Base-by-base conservation (phyloP, 1,140 invertebrate species). In the Wiebesia pumilae region DNA sequence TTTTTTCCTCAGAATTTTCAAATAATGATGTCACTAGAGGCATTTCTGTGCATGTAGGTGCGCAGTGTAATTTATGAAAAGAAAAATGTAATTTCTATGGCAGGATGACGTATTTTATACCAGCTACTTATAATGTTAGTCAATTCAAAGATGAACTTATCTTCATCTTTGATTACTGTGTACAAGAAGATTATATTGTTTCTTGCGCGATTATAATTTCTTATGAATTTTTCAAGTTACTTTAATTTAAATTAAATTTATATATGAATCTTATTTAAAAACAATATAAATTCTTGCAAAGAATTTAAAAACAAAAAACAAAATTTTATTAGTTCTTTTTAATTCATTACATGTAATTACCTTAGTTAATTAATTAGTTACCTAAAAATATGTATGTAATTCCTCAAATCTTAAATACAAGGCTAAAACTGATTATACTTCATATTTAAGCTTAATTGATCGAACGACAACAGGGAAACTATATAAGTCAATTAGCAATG, bases 1-100 rank as follows among this genome's bases (percentile, higher is more conserved):
- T 77, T 80, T 85, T 85, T 69, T 30, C n/a, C n/a, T n/a, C 35
- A 27, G 19, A 54, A 69, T 79, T 85, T 69, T 38, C 16, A 78
- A 35, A 78, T 3, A 33, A 19, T 51, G 30, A 7, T 47, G 24
- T 3, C 30, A 3, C 51, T 12, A 54, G 19, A 2, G 19, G 58
- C 58, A 24, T 27, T 27, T 3, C 27, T 62, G 51, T 27, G 51
- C 51, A 2, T 14, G 21, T 4, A 4, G 27, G n/a, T 78, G 47
- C 47, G 47, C 30, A 35, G 40, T 54, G 30, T 54, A n/a, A n/a
- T 43, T n/a, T 43, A 14, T 14, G 30, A 33, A 16, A 0, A 40
- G 6, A 9, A 43, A 75, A 75, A 43, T 43, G 21, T n/a, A 7
- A 30, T 69, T 73, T 73, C 14, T 24, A 21, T 10, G 16, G 24